phyloP scores from a whole-genome alignment of 1,140 invertebrate genomes.

The Lepeophtheirus salmonis region DNA sequence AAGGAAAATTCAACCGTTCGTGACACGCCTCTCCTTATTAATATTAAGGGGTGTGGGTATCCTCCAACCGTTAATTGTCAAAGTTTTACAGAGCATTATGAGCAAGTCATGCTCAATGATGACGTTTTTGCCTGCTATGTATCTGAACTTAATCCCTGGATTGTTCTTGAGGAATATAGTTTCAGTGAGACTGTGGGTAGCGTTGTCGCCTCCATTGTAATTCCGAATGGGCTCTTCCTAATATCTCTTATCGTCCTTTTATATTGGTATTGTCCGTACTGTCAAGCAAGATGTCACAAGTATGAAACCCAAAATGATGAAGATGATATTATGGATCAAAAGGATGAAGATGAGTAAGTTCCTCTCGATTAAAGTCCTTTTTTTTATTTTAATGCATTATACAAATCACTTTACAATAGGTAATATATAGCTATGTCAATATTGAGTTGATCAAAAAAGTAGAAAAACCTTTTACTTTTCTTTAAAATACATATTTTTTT shows the following conservation, averaged over 20 bases:
- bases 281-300: constrained; percentile 15
- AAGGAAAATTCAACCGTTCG: constrained; percentile 11
- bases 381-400: neutral
- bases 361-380: neutral
- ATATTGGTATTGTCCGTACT: constrained; percentile 18
- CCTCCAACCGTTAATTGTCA: constrained; percentile 61
- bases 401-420: too few relatives aligned
- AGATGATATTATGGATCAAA: constrained; percentile 2
- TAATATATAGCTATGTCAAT: too few relatives aligned
- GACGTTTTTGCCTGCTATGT: constrained; percentile 14
- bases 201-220: constrained; percentile 8
- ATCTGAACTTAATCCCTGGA: constrained; percentile 16
- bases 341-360: constrained; percentile 11
- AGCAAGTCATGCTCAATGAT: neutral
- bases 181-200: constrained; percentile 1
- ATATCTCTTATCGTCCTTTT: constrained; percentile 14
- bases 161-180: constrained; percentile 11
- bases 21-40: constrained; percentile 49
- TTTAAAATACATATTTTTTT: neutral
- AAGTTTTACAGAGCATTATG: constrained; percentile 35
- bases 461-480: neutral
- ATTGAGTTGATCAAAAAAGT: neutral
- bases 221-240: constrained; percentile 15
- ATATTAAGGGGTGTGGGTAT: constrained; percentile 72
- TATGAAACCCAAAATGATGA: constrained; percentile 17